Evolutionary conservation across 2,113 vertebrate species (phyloP).

Genomic region (Xenopus laevis): DNA sequence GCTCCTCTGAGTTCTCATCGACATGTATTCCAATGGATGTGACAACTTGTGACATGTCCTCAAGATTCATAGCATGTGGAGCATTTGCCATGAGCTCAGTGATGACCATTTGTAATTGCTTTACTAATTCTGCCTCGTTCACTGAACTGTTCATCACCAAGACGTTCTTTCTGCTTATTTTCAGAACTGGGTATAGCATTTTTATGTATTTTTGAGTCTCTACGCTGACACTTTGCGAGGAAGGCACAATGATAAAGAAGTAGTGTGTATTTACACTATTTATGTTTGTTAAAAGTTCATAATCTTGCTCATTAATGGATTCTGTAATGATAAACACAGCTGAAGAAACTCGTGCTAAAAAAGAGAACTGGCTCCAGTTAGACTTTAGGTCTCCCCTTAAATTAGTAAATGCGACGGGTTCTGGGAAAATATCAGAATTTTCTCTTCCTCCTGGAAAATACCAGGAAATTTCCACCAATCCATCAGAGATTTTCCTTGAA

Average conservation of each 20-base stretch:
- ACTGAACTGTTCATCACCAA: constrained; percentile 50
- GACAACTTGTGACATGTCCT: too few species aligned
- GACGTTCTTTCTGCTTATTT: constrained; percentile 51
- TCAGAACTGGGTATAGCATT: constrained; percentile 47
- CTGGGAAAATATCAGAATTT: constrained; percentile 51
- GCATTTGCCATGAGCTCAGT: constrained; percentile 20
- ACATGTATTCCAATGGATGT: too few species aligned
- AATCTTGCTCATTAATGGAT: constrained; percentile 54
- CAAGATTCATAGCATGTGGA: background rate
- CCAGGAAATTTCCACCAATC: constrained; percentile 73
- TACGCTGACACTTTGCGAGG: constrained; percentile 50
- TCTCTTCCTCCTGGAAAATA: constrained; percentile 57
- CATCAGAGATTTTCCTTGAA: constrained; percentile 65
- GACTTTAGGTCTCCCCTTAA: constrained; percentile 55
- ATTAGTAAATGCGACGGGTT: constrained; percentile 58
- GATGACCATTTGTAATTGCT: constrained; percentile 45
- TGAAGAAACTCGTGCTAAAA: constrained; percentile 52
- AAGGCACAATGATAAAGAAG: constrained; percentile 55
- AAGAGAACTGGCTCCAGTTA: constrained; percentile 58
- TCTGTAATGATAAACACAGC: constrained; percentile 59
- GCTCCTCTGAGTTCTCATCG: background rate
- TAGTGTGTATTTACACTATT: constrained; percentile 49
- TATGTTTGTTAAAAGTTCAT: constrained; percentile 45
- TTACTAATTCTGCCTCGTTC: constrained; percentile 33
- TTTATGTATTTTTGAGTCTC: constrained; percentile 52